Base-by-base conservation (phyloP, 2,888 invertebrate species). In the Orchestes rusci region DNA sequence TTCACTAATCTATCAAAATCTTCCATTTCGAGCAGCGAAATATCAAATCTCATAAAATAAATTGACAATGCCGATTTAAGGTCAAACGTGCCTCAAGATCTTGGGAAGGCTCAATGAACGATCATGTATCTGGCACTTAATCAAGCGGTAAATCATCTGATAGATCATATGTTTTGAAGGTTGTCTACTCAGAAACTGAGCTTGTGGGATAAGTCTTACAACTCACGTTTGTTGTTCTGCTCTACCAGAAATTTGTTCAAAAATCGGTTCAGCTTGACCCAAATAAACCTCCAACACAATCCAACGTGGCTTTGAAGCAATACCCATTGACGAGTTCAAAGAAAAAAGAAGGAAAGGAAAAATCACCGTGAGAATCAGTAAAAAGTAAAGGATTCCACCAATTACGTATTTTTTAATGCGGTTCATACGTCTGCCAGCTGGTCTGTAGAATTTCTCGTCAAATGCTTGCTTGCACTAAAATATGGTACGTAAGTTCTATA, bases 291-390 rank as follows among this genome's bases (percentile, higher is more conserved):
- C 36, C 16, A 48, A 10, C 17, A 19, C 17, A 2, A 48, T 13
- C 10, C 10, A 15, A n/a, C 33, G 8, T 1, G 48, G 48, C 5
- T 23, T 18, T 2, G 48, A 40, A 30, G 20, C 23, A 7, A 40
- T 36, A 2, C 50, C 44, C 2, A 47, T 35, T 2, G 28, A 32
- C 16, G 31, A 16, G 10, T 41, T 18, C 17, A 47, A 16, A 1
- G 50, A 46, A 30, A 50, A 50, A 10, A 50, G n/a, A 1, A 47
- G 7, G 4, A 50, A 46, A 3, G 50, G 50, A 27, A 46, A 39
- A 12, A 50, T 43, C 16, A 50, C 16, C 1, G 43, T 40, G 16
- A 50, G 13, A 3, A 37, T 34, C n/a, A 50, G 29, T 2, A 43
- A 2, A 3, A 13, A 7, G 17, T 28, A 41, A 2, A 46, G 10